Evolutionary conservation across 2,888 invertebrate species (phyloP), one percentile per base, ranked within the genome.

Genomic region (Tyria jacobaeae): DNA sequence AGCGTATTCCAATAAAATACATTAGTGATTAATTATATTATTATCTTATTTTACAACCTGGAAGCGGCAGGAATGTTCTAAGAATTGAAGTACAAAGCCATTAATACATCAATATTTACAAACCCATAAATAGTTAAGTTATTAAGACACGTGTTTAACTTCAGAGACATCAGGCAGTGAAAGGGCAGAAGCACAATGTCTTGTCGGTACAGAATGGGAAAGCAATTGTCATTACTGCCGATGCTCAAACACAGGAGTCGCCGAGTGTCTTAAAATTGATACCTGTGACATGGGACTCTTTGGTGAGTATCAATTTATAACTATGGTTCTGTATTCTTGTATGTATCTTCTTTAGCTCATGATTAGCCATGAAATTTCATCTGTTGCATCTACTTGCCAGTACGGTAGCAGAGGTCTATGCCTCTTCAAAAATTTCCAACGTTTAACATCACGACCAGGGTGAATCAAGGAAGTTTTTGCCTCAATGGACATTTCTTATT

Each of bases 181-280:
- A 9, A n/a, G 56, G 25, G 60, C 60, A 56, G 80, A 83, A 44
- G 69, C 65, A 0, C 85, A 89, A 62, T 90, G 90, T 54, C 66
- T 83, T 14, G 75, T 83, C 0, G 87, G 88, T 14, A 87, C 80
- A 34, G 83, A 85, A 65, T 90, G 90, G 90, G 79, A 84, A 50
- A 89, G 88, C 73, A 84, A 85, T 66, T 90, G 90, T 51, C 86
- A 89, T 54, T 64, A 57, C 41, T 90, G 90, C 60, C 79, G 77
- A 15, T 90, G 90, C 63, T 83, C 85, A 0, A 71, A 78, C 4
- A 64, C 72, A 0, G 90, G 90, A 0, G 62, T 78, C 12, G 86
- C 90, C 0, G 68, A 81, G 41, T 90, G 89, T 62, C 48, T 68
- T 39, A 78, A 77, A 64, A 71, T 79, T 57, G 60, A 69, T 2